phyloP scores from a whole-genome alignment of 2,888 invertebrate genomes.

The Synanthedon andrenaeformis region DNA sequence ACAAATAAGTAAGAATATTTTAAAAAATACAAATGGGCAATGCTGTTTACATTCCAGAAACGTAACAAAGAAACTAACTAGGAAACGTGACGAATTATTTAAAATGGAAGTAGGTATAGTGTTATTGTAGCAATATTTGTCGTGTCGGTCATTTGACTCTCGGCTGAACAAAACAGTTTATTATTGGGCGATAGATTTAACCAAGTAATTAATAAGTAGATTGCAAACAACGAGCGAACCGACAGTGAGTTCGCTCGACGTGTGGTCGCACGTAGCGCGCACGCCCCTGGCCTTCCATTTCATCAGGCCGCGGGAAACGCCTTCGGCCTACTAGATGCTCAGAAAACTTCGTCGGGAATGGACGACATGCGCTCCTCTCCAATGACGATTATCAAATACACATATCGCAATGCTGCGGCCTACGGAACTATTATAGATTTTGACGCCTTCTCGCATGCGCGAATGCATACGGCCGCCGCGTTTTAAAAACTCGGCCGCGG shows the following conservation, averaged over 20 bases:
- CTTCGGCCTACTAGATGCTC: slow-evolving; percentile 28
- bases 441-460: slow-evolving; percentile 69
- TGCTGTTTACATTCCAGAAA: slow-evolving; percentile 23
- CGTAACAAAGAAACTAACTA: slow-evolving; percentile 32
- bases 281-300: slow-evolving; percentile 49
- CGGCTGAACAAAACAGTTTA: slow-evolving; percentile 15
- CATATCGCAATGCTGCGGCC: slow-evolving; percentile 46
- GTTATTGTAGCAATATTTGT: slow-evolving; percentile 15
- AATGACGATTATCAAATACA: slow-evolving; percentile 40
- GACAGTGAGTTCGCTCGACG: slow-evolving; percentile 38
- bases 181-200: slow-evolving; percentile 47
- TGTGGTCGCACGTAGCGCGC: slow-evolving; percentile 47
- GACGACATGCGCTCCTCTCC: slow-evolving; percentile 1
- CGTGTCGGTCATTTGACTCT: slow-evolving; percentile 13
- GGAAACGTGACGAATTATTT: slow-evolving; percentile 18
- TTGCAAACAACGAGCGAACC: slow-evolving; percentile 30
- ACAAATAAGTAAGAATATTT: too few relatives aligned
- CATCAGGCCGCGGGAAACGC: slow-evolving; percentile 58
- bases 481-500: slow-evolving; percentile 59
- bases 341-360: slow-evolving; percentile 11
- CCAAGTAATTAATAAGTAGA: slow-evolving; percentile 47
- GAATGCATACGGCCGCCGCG: slow-evolving; percentile 67
- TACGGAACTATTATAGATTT: slow-evolving; percentile 65
- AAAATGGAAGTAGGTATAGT: slow-evolving; percentile 21
- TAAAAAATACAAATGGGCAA: too few relatives aligned